Evolutionary conservation across 2,888 invertebrate species (phyloP).

Genomic region (Tuta absoluta): DNA sequence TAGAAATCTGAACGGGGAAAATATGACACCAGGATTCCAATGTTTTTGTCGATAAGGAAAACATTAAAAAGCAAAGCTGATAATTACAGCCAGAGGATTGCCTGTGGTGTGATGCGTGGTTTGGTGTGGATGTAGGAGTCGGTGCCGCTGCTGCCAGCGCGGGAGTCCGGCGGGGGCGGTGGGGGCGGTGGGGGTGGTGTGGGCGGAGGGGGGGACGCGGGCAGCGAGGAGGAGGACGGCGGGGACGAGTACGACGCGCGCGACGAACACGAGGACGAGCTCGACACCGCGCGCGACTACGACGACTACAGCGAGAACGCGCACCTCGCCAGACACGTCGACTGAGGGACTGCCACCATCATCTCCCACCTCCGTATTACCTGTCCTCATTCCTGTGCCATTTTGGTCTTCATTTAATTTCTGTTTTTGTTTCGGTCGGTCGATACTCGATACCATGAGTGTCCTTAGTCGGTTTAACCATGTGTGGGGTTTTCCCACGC

Average conservation of each 20-base stretch:
- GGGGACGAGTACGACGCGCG: constrained; percentile 50
- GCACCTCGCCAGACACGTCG: constrained; percentile 60
- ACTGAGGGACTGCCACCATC: constrained; percentile 47
- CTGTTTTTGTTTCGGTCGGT: no score
- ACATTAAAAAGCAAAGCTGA: neutral
- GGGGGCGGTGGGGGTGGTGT: constrained; percentile 37
- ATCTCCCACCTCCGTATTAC: neutral
- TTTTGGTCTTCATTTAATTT: no score
- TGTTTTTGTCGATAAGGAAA: neutral
- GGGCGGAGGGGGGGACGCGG: constrained; percentile 38
- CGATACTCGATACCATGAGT: no score
- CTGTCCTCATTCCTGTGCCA: neutral
- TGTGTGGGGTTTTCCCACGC: no score
- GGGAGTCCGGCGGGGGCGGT: constrained; percentile 26
- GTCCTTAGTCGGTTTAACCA: no score
- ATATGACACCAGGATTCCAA: neutral
- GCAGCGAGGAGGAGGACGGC: constrained; percentile 43
- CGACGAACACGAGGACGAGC: constrained; percentile 55
- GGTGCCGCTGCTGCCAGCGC: constrained; percentile 47
- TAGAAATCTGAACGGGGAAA: neutral
- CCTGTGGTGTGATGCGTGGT: constrained; percentile 28
- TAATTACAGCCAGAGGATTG: constrained; percentile 28
- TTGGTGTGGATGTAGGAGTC: constrained; percentile 42
- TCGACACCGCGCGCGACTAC: constrained; percentile 65
- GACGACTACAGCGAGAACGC: constrained; percentile 75